Evolutionary conservation across 2,888 invertebrate species (phyloP).

Genomic region (Cantharis rustica): DNA sequence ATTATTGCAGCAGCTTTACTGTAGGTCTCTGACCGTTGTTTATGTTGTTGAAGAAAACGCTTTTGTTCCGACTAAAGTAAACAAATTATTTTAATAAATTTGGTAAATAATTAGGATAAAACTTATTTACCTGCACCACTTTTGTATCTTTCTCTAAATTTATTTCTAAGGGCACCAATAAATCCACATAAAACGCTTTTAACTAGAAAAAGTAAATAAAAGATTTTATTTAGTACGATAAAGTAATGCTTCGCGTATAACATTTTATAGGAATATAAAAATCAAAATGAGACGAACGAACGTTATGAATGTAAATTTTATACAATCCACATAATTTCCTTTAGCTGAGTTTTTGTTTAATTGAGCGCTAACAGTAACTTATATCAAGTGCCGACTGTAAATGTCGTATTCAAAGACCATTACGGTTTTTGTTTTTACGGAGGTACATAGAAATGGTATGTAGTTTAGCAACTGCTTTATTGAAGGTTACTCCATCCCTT

Average conservation of each 20-base stretch:
- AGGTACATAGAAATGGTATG: conserved; percentile 12
- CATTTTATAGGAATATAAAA: conserved; percentile 3
- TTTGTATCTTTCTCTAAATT: conserved; percentile 94
- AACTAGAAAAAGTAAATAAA: conserved; percentile 64
- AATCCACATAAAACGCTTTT: conserved; percentile 93
- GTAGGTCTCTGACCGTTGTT: conserved; percentile 87
- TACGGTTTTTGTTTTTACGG: conserved; percentile 14
- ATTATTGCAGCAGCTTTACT: conserved; percentile 89
- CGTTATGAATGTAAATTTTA: conserved; percentile 10
- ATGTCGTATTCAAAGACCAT: conserved; percentile 11
- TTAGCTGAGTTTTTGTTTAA: background rate
- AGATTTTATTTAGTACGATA: background rate
- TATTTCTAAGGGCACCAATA: conserved; percentile 89
- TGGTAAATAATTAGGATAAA: background rate
- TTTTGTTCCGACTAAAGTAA: conserved; percentile 84
- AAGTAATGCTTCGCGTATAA: background rate
- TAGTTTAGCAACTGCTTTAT: conserved; percentile 42
- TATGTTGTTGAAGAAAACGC: conserved; percentile 91
- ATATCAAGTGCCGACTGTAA: conserved; percentile 13
- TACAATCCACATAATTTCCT: conserved; percentile 10
- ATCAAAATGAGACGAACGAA: background rate
- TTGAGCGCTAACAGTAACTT: conserved; percentile 9
- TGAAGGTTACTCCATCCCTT: conserved; percentile 35
- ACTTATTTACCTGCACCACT: conserved; percentile 75
- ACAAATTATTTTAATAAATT: conserved; percentile 23